phyloP scores from a whole-genome alignment of 2,113 vertebrate species.

The Myiopsitta monachus region DNA sequence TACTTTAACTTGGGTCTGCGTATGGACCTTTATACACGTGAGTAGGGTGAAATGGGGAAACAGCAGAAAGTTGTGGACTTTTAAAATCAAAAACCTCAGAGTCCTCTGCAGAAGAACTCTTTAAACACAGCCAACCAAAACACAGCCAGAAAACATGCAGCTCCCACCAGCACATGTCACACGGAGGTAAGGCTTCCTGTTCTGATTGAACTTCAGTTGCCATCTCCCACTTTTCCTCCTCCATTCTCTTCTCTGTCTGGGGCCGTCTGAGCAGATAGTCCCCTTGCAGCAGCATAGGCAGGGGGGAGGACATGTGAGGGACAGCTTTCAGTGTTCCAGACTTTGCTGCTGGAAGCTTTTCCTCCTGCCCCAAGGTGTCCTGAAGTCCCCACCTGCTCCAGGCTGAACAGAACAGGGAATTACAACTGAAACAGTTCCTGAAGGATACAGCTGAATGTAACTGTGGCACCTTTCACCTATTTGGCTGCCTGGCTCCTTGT shows the following conservation, averaged over 20 bases:
- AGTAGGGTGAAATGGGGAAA: background rate
- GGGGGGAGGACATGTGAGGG: background rate
- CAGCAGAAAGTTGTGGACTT: background rate
- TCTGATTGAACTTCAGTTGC: background rate
- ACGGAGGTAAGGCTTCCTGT: background rate
- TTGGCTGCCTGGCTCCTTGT: constrained; percentile 13
- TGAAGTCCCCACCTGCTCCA: constrained; percentile 8
- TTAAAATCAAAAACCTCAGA: background rate
- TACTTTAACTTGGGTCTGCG: background rate
- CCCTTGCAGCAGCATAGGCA: background rate
- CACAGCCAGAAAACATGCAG: background rate
- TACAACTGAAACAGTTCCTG: background rate
- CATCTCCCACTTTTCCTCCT: background rate
- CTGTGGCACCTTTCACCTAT: background rate
- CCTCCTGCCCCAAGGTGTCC: background rate
- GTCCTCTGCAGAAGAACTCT: background rate
- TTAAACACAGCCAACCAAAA: background rate
- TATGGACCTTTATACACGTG: background rate
- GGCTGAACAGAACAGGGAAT: background rate
- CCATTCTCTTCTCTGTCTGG: background rate
- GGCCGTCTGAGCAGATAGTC: background rate
- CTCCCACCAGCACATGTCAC: background rate
- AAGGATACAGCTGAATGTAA: background rate
- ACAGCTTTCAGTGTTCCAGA: background rate
- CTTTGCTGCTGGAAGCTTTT: background rate